Percentiles rank a stretch among this genome's conserved stretches.
Evolutionary conservation across 2,113 vertebrate species (phyloP).

Genomic region (Actenoides hombroni): DNA sequence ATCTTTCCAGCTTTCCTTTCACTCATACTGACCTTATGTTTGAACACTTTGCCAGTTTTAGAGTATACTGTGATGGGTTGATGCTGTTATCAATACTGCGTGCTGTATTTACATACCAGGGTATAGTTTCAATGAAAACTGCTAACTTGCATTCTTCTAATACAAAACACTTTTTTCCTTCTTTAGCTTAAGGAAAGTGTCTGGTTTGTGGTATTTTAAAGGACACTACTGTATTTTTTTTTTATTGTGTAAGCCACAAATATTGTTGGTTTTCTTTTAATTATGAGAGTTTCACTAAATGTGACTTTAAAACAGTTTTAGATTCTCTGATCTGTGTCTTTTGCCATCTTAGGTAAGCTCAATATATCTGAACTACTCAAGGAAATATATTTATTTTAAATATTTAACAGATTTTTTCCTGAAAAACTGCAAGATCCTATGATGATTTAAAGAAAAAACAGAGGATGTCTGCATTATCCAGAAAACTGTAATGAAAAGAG

Average conservation of each 20-base stretch:
- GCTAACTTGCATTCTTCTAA: background rate
- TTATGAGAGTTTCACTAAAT: conserved; percentile 48
- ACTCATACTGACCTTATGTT: background rate
- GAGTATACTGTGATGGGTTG: background rate
- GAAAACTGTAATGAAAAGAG: background rate
- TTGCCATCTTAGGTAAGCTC: conserved; percentile 52
- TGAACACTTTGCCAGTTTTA: background rate
- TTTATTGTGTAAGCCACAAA: background rate
- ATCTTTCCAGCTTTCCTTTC: background rate
- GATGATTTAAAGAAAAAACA: conserved; percentile 7
- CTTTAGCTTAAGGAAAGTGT: background rate
- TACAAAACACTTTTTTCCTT: background rate
- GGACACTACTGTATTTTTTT: background rate
- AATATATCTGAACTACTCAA: conserved; percentile 15
- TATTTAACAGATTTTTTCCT: conserved; percentile 56
- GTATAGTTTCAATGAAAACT: background rate
- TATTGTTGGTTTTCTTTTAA: conserved; percentile 30
- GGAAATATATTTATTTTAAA: conserved; percentile 44
- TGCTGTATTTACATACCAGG: background rate
- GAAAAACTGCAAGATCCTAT: conserved; percentile 7
- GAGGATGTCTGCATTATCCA: background rate
- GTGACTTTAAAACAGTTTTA: conserved; percentile 45
- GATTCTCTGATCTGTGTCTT: conserved; percentile 32
- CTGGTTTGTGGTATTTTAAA: background rate
- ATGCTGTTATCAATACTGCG: background rate